Base-by-base conservation (phyloP, 2,113 vertebrate species). In the Andinoacara biseriatus region DNA sequence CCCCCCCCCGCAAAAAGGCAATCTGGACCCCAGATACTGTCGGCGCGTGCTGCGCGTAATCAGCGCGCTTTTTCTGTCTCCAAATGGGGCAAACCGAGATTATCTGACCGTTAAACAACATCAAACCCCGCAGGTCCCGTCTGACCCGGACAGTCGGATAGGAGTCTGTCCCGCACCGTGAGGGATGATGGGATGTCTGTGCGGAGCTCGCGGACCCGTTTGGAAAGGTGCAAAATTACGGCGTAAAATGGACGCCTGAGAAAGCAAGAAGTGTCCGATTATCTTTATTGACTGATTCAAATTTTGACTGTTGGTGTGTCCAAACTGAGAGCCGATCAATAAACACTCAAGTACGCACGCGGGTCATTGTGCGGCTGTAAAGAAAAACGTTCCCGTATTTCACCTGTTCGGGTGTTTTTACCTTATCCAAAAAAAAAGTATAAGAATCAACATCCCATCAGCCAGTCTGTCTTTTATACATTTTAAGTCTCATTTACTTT, bases 41-140 rank as follows among this genome's bases (percentile, higher is more conserved):
- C 93, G 96, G 92, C 95, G 95, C 96, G 95, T 96, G 96, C 95
- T 96, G 94, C 82, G 76, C 86, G 91, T 92, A 91, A 93, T 92
- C 93, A 92, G 84, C 54, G 92, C 82, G 89, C 87, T 58, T 29
- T 69, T 81, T 86, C 77, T 72, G 72, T 60, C 79, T 75, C 82
- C 83, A 93, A 93, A 91, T 89, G 90, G 93, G 89, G 35, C 90
- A 91, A 83, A 90, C 49, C 67, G 57, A 89, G 92, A 91, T 93
- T 90, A 92, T 92, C 82, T 26, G 54, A 35, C 29, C 58, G 90
- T 89, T 86, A 83, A 76, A 90, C 76, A 58, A 78, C 69, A 80
- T 38, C 14, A 67, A 81, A 58, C 86, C 84, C 74, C 72, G 74
- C 75, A 57, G 87, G 80, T 86, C 83, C 69, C 18, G 65, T 56